Evolutionary conservation across 2,113 vertebrate genomes (phyloP), one percentile per base, ranked within the genome.

Genomic region (Odontesthes bonariensis): DNA sequence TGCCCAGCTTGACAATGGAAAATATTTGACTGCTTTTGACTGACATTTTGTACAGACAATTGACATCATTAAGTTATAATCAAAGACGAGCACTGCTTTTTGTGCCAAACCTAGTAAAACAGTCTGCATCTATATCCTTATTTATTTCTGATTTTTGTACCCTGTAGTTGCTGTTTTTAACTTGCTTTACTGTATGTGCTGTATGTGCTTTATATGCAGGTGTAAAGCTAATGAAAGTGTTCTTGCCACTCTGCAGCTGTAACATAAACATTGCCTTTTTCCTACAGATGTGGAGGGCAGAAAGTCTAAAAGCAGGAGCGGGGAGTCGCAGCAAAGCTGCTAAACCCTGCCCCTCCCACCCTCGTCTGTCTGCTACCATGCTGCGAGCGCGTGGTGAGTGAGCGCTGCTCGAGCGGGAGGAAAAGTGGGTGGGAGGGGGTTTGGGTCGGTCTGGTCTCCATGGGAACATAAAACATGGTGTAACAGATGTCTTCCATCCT

Each of bases 211-310:
- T 66, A 20, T 32, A 51, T 56, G 49, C 69, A 65, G 49, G 27
- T 69, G 6, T 79, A 13, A 67, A 73, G 42, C 40, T 1, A 53
- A 75, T 71, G 35, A 76, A 49, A 14, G 47, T 69, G 56, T 59
- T 61, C 4, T 49, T 57, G 62, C 63, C 44, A 1, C 53, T 72
- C 51, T 89, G 32, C 67, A 72, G 83, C 86, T 95, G 92, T 96
- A 96, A 96, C 88, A 70, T 94, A 73, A 95, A 94, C 94, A 3
- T 88, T 97, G 91, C 97, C 96, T 98, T 97, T 98, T 93, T 98
- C 94, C 97, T 95, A 94, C 98, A 99, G 97, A 99, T 98, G 94
- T 97, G 96, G 96, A 98, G 95, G 95, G 94, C 96, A 99, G 96
- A 96, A 96, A 97, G 95, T 95, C 96, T 94, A 98, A 99, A 97